Base-by-base conservation (phyloP, 2,113 vertebrate genomes). In the Numenius arquata region DNA sequence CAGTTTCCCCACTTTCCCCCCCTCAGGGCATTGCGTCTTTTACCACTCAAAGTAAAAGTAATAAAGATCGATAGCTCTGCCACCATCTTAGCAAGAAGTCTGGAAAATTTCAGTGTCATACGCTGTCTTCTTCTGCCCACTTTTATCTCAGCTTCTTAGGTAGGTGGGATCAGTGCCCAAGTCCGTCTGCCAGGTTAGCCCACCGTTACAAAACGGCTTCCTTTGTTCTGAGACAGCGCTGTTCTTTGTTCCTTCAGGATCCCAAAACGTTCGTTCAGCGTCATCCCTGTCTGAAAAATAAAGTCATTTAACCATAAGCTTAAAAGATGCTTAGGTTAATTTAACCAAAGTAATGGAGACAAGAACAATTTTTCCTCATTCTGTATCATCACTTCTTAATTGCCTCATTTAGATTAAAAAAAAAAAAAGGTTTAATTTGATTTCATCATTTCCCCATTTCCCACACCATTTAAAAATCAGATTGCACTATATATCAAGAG, bases 161-260 rank as follows among this genome's bases (percentile, higher is more conserved):
- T 34, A 78, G 77, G 73, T 70, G 93, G 82, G 72, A 72, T 88
- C 86, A 88, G 68, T 77, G 85, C 62, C 93, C 58, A n/a, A 92
- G 91, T 97, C 74, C 94, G 58, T 78, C 61, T 50, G 50, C 59
- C 53, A 52, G 76, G 80, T 95, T 97, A 97, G 68, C 99, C 99
- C 96, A 99, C 99, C 2, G 99, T 99, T 23, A 99, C 99, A 77
- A 99, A 99, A 66, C 99, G 98, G 89, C 98, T 99, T 71, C 99
- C 99, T 98, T 99, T 99, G 96, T 95, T 97, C 70, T 98, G 98
- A 29, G 97, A 97, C 16, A 98, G 97, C 4, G 98, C 98, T 34
- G 98, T 88, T 88, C 99, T 99, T 48, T 97, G 98, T 59, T 99
- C 99, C 95, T 99, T 99, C 77, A 99, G 97, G 97, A 99, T 99